Percentiles rank a stretch among this genome's conserved stretches.
These are phyloP conservation scores for Halcyon chelicuti DNA, from an alignment of 2,797 vertebrate species.

Conservation along the genomic window DNA sequence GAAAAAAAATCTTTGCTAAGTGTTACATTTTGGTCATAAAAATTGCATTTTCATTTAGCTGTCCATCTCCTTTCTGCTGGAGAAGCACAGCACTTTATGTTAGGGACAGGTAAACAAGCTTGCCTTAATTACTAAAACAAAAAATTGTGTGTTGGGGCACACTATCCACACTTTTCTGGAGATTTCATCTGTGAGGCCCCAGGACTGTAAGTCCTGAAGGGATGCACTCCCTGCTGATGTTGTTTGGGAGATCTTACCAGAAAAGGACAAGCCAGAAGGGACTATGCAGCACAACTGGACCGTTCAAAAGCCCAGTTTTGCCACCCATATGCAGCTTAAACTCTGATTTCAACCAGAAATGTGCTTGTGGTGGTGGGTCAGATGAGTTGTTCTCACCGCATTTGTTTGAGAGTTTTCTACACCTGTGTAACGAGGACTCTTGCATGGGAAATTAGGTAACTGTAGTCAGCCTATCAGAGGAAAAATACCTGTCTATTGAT, in stretches of 20 bases:
- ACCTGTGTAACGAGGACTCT: not conserved
- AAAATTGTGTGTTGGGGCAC: not conserved
- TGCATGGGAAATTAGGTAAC: not conserved
- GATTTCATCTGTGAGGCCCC: not conserved
- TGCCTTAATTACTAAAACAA: conserved; percentile 75
- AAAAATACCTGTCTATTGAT: conserved; percentile 28
- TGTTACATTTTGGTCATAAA: conserved; percentile 33
- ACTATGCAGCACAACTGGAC: conserved; percentile 55
- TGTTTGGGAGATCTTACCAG: conserved; percentile 24
- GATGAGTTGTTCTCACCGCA: not conserved
- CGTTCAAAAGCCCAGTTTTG: conserved; percentile 25
- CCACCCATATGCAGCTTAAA: conserved; percentile 32
- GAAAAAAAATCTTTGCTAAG: not conserved
- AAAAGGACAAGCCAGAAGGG: conserved; percentile 35
- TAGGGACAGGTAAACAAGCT: conserved; percentile 53
- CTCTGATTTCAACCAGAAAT: conserved; percentile 33
- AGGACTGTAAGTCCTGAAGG: not conserved
- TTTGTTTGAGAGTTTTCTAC: conserved; percentile 14
- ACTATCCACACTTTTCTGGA: not conserved
- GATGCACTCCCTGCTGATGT: not conserved
- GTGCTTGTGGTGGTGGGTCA: not conserved
- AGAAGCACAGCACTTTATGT: conserved; percentile 38
- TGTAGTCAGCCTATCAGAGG: not conserved
- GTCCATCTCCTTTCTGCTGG: not conserved
- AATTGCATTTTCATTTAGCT: conserved; percentile 39